Evolutionary conservation across 2,113 vertebrate genomes (phyloP).

Genomic region (Lasiurus borealis): DNA sequence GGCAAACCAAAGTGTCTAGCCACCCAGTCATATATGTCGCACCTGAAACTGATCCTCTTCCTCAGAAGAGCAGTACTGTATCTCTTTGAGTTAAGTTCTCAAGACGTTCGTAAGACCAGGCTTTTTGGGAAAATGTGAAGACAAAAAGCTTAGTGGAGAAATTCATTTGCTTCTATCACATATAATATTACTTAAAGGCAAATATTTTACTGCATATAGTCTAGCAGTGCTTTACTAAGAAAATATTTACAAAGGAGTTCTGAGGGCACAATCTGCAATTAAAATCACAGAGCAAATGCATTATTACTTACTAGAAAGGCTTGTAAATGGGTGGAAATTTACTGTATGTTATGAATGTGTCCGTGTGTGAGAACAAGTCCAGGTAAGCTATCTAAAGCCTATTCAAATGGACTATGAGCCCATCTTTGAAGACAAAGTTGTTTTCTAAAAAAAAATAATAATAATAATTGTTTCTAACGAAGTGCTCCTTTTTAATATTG

Average conservation of each 20-base stretch:
- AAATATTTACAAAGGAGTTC: slow-evolving; percentile 80
- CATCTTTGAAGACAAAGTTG: slow-evolving; percentile 1
- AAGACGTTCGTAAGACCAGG: slow-evolving; percentile 17
- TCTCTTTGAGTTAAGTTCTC: slow-evolving; percentile 19
- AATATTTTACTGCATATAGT: slow-evolving; percentile 59
- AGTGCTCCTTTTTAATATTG: slow-evolving; percentile 17
- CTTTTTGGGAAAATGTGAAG: slow-evolving; percentile 30
- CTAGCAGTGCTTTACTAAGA: slow-evolving; percentile 67
- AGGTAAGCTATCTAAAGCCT: background rate
- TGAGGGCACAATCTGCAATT: slow-evolving; percentile 80
- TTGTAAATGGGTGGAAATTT: slow-evolving; percentile 77
- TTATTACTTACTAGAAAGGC: slow-evolving; percentile 71
- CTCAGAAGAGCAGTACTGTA: background rate
- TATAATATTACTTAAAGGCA: slow-evolving; percentile 71
- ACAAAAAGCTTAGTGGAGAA: slow-evolving; percentile 50
- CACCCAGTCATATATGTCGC: background rate
- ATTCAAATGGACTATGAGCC: background rate
- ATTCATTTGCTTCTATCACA: slow-evolving; percentile 37
- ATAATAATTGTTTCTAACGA: slow-evolving; percentile 42
- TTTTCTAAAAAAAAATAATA: slow-evolving; percentile 54
- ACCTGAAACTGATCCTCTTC: background rate
- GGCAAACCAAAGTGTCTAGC: slow-evolving; percentile 32
- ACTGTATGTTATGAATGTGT: slow-evolving; percentile 65
- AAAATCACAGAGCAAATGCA: slow-evolving; percentile 70
- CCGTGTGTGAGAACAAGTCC: slow-evolving; percentile 38